Base-by-base conservation (phyloP, 2,113 vertebrate genomes). In the Spea bombifrons region DNA sequence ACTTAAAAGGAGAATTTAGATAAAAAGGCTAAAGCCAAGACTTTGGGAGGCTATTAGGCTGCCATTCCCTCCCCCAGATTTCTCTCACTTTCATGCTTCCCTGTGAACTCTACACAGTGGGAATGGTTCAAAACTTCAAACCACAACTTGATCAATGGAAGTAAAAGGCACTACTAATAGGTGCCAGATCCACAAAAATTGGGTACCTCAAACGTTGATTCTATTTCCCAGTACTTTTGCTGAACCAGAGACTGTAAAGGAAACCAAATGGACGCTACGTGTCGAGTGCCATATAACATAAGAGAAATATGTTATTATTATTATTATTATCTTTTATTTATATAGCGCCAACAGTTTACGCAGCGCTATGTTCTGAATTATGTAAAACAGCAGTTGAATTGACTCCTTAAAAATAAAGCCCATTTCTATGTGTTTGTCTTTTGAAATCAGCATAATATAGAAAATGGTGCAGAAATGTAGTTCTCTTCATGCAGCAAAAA, bases 21-120 rank as follows among this genome's bases (percentile, higher is more conserved):
- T 76, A 76, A 76, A 76, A 76, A 55, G 50, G 73, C 65, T 17
- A 52, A 68, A 76, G 65, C 49, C 75, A 76, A 76, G 75, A 76
- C 75, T 76, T 76, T 49, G 75, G 75, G 75, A 76, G 75, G 75
- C 65, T 76, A 76, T 76, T 76, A 76, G 66, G 75, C 75, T 76
- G 16, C 44, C 65, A 66, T 76, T 65, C 75, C 75, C 75, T 76
- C 75, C 75, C 75, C 75, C 75, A 76, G 65, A 68, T 76, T 76
- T 76, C 75, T 53, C 75, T 68, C 66, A 76, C 75, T 76, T 76
- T 76, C 66, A 76, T 57, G 75, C 63, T 49, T 68, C 43, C 65
- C 66, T 68, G 75, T 76, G 75, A 76, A 76, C 75, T 76, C 75
- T 68, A 66, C 75, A 76, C 75, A 76, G 75, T 76, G 75, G 65